A percentile compares a stretch with the other conserved stretches of the same genome.
These are phyloP conservation scores for Hipposideros armiger DNA, from an alignment of 2,113 vertebrate species.

Conservation along the genomic window DNA sequence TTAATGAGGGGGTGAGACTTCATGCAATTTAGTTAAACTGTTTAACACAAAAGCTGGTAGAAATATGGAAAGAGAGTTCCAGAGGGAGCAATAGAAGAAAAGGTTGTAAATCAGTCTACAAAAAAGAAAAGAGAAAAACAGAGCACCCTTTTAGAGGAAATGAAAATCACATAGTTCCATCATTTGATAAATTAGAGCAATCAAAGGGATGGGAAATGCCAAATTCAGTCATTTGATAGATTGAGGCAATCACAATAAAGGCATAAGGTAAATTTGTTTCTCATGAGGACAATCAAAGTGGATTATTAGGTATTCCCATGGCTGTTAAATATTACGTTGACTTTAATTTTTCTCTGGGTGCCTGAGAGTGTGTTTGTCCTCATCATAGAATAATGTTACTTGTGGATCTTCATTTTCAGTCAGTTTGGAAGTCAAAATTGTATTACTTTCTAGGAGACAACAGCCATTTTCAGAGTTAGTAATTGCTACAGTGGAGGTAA, in stretches of 20 bases:
- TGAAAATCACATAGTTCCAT: slow-evolving; percentile 68
- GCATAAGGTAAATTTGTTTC: slow-evolving; percentile 76
- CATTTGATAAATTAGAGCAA: slow-evolving; percentile 75
- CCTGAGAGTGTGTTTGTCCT: slow-evolving; percentile 72
- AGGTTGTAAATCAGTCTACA: slow-evolving; percentile 68
- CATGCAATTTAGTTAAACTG: slow-evolving; percentile 50
- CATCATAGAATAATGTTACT: slow-evolving; percentile 61
- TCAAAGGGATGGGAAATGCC: slow-evolving; percentile 66
- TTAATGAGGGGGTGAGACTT: slow-evolving; percentile 57
- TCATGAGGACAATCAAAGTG: slow-evolving; percentile 64
- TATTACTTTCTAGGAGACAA: slow-evolving; percentile 53
- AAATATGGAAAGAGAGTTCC: slow-evolving; percentile 69
- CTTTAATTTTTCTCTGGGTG: slow-evolving; percentile 69
- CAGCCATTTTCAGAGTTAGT: slow-evolving; percentile 51
- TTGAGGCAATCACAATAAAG: slow-evolving; percentile 65
- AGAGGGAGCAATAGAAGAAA: slow-evolving; percentile 67
- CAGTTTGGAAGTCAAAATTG: slow-evolving; percentile 52
- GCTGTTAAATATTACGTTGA: slow-evolving; percentile 81
- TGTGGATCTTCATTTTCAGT: background rate
- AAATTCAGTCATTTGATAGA: slow-evolving; percentile 74
- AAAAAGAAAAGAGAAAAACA: slow-evolving; percentile 60
- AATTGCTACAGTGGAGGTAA: slow-evolving; percentile 11
- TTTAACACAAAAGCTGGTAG: slow-evolving; percentile 72
- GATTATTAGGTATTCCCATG: slow-evolving; percentile 62
- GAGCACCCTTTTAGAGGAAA: slow-evolving; percentile 62